Conservation (phyloP, 2,797 vertebrate species). For the Myiotriccus ornatus region DNA sequence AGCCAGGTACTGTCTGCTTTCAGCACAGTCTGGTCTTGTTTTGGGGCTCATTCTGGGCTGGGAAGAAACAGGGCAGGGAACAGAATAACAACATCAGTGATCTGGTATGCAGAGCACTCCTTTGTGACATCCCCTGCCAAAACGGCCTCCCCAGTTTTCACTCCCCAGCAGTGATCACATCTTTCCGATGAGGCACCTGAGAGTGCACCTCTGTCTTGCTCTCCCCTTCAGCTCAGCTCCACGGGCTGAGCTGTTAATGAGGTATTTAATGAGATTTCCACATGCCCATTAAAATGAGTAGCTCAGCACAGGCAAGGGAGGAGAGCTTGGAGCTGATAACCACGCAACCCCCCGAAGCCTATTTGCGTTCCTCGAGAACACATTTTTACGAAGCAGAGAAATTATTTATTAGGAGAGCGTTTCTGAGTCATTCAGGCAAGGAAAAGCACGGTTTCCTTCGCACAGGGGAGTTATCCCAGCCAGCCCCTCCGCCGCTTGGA, state of each 20-base stretch:
- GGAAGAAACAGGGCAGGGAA: not conserved
- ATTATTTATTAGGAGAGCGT: not conserved
- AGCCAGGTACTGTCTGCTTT: not conserved
- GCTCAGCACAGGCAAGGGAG: not conserved
- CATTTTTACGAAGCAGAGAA: not conserved
- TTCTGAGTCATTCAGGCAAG: not conserved
- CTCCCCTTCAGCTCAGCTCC: not conserved
- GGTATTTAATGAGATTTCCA: not conserved
- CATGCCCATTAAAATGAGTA: not conserved
- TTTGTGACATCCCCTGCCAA: not conserved
- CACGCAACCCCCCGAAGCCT: not conserved
- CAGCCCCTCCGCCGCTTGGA: not conserved
- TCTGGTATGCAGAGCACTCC: not conserved
- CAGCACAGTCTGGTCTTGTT: not conserved
- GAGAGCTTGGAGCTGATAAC: not conserved
- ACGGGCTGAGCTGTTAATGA: not conserved
- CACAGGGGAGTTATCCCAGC: fast-evolving
- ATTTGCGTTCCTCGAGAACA: fast-evolving
- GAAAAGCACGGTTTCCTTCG: not conserved
- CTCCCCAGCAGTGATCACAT: not conserved
- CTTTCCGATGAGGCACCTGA: fast-evolving
- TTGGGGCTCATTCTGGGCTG: not conserved
- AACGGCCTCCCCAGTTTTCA: not conserved
- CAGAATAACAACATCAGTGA: not conserved
- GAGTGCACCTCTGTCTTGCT: not conserved